Evolutionary conservation across 23 tunicate genomes (phyloP).

Genomic region (Trididemnum clinides): DNA sequence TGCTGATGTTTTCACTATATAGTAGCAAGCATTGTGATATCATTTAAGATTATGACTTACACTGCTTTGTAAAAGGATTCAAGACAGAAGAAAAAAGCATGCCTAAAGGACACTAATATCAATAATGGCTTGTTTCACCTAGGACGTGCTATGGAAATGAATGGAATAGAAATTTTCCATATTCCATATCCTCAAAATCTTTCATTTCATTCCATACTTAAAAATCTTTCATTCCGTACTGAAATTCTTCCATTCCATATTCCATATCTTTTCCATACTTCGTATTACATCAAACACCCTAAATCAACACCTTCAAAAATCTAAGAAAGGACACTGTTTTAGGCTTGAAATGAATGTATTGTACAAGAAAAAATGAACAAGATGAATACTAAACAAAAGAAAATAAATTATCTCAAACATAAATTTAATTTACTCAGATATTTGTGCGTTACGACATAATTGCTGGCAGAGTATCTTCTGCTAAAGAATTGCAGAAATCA

Average conservation of each 20-base stretch:
- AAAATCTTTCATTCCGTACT: background rate
- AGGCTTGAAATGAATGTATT: too few relatives aligned
- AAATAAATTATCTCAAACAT: too few relatives aligned
- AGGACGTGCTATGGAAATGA: too few relatives aligned
- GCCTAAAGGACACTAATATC: too few relatives aligned
- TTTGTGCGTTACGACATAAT: background rate
- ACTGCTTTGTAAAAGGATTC: too few relatives aligned
- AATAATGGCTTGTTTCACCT: too few relatives aligned
- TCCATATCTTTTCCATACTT: background rate
- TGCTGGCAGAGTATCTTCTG: background rate
- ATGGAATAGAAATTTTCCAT: background rate
- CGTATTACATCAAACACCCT: background rate
- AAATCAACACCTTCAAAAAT: background rate
- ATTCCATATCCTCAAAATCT: background rate
- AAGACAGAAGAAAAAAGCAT: too few relatives aligned
- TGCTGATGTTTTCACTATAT: too few relatives aligned
- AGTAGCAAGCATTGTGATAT: too few relatives aligned
- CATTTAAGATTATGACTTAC: too few relatives aligned
- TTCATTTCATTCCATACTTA: too few relatives aligned
- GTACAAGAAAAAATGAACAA: background rate
- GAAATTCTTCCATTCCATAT: background rate
- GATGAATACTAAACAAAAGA: background rate
- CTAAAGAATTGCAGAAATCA: background rate
- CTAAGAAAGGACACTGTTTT: background rate
- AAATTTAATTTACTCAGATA: background rate